Evolutionary conservation across 2,888 invertebrate genomes (phyloP), one percentile per base, ranked within the genome.

Genomic region (Brachyptera risi): DNA sequence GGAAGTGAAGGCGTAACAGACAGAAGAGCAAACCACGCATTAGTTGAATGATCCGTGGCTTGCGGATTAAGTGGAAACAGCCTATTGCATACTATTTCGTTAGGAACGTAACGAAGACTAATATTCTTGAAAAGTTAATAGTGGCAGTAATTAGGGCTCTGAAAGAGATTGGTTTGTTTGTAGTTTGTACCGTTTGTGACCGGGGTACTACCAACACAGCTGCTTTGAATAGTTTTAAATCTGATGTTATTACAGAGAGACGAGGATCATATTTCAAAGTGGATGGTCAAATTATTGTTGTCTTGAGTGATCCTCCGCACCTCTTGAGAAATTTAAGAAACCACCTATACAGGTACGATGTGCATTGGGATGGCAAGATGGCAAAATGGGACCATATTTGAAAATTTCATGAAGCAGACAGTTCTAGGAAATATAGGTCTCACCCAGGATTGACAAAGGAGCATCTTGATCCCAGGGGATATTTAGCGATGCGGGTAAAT

Each of bases 1-100:
- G 63, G 58, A n/a, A 13, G 13, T 31, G 44, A 40, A 13, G 60
- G 61, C 9, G 21, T 51, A 56, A 51, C 47, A 27, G 59, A 58
- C 38, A 40, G 40, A 27, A 47, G 58, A 1, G 63, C 58, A 13
- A 59, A 58, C 49, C 61, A 61, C 59, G 63, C 61, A 24, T 27
- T 63, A 9, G 56, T 9, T 63, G 61, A 15, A 61, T 63, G 61
- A 13, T 63, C 11, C 59, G 63, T 17, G 60, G 63, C 15, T 11
- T 63, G 1, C 37, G 40, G 17, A 50, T 21, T 24, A 61, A 63
- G 15, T 63, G 57, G 54, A 58, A 61, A 24, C 58, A 60, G 27
- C 60, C 63, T 15, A 15, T 60, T 31, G 60, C 60, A 2, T 60
- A 61, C 38, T 54, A 58, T 21, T 61, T 63, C 24, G 58, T 54